phyloP scores from a whole-genome alignment of 1,140 invertebrate genomes.

The Epicauta chinensis region DNA sequence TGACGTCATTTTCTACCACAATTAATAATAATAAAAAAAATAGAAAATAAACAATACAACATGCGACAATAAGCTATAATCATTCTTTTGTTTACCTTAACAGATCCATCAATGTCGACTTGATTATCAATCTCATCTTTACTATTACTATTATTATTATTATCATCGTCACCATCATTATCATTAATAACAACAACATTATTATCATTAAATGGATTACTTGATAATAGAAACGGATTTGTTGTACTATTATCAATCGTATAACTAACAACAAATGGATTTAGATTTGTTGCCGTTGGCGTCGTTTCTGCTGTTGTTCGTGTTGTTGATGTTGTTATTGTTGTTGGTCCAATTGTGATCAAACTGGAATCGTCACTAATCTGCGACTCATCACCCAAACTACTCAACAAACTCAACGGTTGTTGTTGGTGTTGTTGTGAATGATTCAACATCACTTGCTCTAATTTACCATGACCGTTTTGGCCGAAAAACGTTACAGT shows the following conservation, averaged over 20 bases:
- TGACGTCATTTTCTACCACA: too few species aligned
- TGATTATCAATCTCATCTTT: too few species aligned
- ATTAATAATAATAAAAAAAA: too few species aligned
- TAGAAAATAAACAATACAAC: too few species aligned
- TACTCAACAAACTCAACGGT: conserved; percentile 28
- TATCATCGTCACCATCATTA: too few species aligned
- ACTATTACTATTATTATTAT: too few species aligned
- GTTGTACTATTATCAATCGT: conserved; percentile 47
- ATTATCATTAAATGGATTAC: conserved; percentile 37
- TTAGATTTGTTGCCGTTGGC: conserved; percentile 28
- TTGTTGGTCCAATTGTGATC: too few species aligned
- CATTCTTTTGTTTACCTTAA: conserved; percentile 22
- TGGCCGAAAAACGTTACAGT: conserved; percentile 52
- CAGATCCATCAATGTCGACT: conserved; percentile 22
- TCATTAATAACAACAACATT: conserved; percentile 1
- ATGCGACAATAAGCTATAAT: too few species aligned
- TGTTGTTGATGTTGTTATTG: too few species aligned
- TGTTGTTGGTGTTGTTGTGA: conserved; percentile 35
- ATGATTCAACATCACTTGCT: conserved; percentile 31
- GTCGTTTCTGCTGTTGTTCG: too few species aligned
- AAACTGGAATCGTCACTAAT: too few species aligned
- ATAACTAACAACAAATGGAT: conserved; percentile 42
- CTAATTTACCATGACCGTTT: conserved; percentile 46
- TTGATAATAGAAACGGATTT: conserved; percentile 50
- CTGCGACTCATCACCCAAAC: conserved; percentile 10